A percentile compares a stretch with the other conserved stretches of the same genome.
These are phyloP conservation scores for Arion vulgaris DNA, from an alignment of 1,140 invertebrate genomes.

Conservation along the genomic window DNA sequence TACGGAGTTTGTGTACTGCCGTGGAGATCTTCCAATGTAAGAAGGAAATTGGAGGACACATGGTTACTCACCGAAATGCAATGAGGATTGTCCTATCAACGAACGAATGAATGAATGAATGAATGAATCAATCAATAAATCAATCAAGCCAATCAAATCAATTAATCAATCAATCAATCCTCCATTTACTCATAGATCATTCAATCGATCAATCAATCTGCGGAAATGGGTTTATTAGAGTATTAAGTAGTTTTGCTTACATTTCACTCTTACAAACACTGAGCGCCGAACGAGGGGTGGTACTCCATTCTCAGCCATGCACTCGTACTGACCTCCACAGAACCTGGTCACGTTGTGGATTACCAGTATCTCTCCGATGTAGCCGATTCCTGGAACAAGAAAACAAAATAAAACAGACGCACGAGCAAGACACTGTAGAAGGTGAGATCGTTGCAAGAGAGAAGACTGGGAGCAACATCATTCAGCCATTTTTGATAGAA, in stretches of 20 bases:
- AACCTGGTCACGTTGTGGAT: constrained; percentile 69
- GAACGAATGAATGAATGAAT: too few relatives aligned
- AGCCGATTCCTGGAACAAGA: constrained; percentile 56
- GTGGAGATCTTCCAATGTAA: too few relatives aligned
- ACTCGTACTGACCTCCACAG: constrained; percentile 68
- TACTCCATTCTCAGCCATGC: constrained; percentile 67
- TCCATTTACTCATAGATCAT: too few relatives aligned
- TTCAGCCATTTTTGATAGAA: not conserved
- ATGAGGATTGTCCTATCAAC: too few relatives aligned
- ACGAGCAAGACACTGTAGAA: not conserved
- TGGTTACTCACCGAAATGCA: too few relatives aligned
- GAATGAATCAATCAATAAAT: too few relatives aligned
- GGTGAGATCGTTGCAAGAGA: not conserved
- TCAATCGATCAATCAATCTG: too few relatives aligned
- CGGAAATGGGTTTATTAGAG: too few relatives aligned
- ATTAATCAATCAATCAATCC: too few relatives aligned
- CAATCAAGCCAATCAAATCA: too few relatives aligned
- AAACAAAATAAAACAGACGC: not conserved
- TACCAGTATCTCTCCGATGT: constrained; percentile 60
- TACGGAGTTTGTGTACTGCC: too few relatives aligned
- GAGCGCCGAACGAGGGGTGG: constrained; percentile 54
- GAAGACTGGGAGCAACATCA: not conserved
- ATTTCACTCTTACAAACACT: constrained; percentile 66
- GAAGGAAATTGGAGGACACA: too few relatives aligned
- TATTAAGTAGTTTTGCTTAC: constrained; percentile 48